Conservation (phyloP, 2,797 vertebrate genomes). For the Discoglossus pictus region DNA sequence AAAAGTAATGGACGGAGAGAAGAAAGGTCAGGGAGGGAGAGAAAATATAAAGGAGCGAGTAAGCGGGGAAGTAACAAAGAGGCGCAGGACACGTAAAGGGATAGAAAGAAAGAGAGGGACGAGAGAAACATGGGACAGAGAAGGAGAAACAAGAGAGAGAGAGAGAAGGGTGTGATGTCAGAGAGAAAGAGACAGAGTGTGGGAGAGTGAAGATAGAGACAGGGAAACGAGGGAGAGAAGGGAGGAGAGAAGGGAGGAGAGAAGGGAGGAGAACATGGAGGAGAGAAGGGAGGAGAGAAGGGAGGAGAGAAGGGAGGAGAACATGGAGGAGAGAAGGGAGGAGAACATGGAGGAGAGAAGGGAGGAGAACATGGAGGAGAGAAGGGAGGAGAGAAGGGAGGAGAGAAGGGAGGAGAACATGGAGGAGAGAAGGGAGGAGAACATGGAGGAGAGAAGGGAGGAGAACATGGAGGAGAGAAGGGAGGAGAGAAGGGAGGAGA, state of each 20-base stretch:
- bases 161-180: background rate
- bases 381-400: no score
- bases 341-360: no score
- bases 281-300: background rate
- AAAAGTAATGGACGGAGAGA: background rate
- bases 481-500: no score
- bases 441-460: no score
- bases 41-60: background rate
- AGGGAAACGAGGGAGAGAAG: background rate
- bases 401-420: no score
- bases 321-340: no score
- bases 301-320: background rate
- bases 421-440: no score
- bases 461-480: no score
- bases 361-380: no score
- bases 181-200: background rate
- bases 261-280: background rate
- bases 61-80: background rate
- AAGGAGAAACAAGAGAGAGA: background rate
- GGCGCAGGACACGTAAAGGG: background rate
- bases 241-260: background rate
- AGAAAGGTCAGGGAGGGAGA: background rate
- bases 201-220: background rate
- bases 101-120: background rate
- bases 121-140: background rate